Conservation (phyloP, 1,140 invertebrate species). For the Zaprionus tsacasi region DNA sequence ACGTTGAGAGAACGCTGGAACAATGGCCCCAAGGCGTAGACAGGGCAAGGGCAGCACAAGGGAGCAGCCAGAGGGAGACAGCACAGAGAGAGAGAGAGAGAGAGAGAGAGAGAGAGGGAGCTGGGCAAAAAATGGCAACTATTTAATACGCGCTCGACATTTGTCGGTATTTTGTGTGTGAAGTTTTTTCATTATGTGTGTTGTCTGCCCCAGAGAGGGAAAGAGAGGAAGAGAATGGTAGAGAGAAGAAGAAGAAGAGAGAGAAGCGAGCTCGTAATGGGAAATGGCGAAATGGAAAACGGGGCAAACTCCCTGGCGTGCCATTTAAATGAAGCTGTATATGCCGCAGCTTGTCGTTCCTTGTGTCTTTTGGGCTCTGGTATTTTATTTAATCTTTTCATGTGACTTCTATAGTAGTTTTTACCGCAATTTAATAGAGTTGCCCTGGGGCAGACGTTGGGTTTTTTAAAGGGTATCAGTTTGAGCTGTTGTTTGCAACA, state of each 20-base stretch:
- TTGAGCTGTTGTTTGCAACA: background rate
- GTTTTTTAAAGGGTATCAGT: slow-evolving; percentile 4
- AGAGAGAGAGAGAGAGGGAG: background rate
- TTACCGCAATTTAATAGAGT: slow-evolving; percentile 46
- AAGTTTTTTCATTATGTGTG: slow-evolving; percentile 77
- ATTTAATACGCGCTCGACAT: slow-evolving; percentile 77
- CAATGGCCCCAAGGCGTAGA: slow-evolving; percentile 33
- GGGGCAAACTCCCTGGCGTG: slow-evolving; percentile 66
- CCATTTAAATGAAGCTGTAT: slow-evolving; percentile 81
- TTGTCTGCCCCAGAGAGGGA: slow-evolving; percentile 34
- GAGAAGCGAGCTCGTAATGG: slow-evolving; percentile 8
- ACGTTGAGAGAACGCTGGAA: slow-evolving; percentile 34
- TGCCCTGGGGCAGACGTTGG: background rate
- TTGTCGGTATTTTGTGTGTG: slow-evolving; percentile 62
- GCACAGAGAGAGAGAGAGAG: slow-evolving; percentile 3
- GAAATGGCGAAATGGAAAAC: slow-evolving; percentile 15
- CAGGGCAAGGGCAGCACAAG: background rate
- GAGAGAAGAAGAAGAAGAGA: background rate
- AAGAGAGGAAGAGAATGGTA: background rate
- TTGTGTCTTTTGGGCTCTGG: slow-evolving; percentile 47
- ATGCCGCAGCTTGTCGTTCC: slow-evolving; percentile 38
- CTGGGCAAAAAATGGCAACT: slow-evolving; percentile 69
- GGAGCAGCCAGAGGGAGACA: slow-evolving; percentile 1
- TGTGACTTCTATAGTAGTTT: slow-evolving; percentile 46
- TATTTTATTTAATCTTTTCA: slow-evolving; percentile 70